Evolutionary conservation across 1,140 invertebrate genomes (phyloP), one percentile per base, ranked within the genome.

Genomic region (Bombus turneri): DNA sequence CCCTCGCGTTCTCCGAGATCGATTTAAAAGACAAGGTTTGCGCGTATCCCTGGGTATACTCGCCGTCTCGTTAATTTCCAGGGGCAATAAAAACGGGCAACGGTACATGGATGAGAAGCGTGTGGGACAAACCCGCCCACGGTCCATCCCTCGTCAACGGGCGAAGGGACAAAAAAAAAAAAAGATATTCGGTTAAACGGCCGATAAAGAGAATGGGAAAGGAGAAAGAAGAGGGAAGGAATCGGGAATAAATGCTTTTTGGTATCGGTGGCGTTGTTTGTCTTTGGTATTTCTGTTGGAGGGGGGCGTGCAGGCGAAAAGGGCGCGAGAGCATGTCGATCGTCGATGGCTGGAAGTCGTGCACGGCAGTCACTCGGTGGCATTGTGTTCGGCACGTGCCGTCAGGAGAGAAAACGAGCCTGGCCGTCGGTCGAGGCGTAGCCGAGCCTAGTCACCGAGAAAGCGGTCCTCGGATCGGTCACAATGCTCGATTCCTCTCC

Each of bases 41-140:
- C 71, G 62, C 82, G 66, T 86, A 83, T 68, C 80, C 85, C 15
- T 22, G 74, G 18, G 12, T 78, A 75, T 81, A 84, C 86, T 81
- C 68, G 85, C 84, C 92, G 94, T 95, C 90, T 91, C 94, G 94
- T 95, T 95, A 95, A 95, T 95, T 94, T 94, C 92, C 93, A 90
- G 41, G 47, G 84, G 93, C 92, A 94, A 95, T 94, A 95, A 95
- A 95, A 93, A 90, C 90, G 82, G 88, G 81, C 79, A 87, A 66
- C 68, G 85, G 86, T 73, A 31, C 12, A n/a, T 88, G 90, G 59
- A 41, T 18, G 37, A 73, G 69, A 47, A 88, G 69, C 86, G 90
- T 93, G 95, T 94, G 95, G 94, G 94, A 95, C 93, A 91, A 94
- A 93, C 93, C 94, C 94, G 95, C 94, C 95, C 92, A 92, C 81